Conservation (phyloP, 2,797 vertebrate genomes). For the Argentina silus region DNA sequence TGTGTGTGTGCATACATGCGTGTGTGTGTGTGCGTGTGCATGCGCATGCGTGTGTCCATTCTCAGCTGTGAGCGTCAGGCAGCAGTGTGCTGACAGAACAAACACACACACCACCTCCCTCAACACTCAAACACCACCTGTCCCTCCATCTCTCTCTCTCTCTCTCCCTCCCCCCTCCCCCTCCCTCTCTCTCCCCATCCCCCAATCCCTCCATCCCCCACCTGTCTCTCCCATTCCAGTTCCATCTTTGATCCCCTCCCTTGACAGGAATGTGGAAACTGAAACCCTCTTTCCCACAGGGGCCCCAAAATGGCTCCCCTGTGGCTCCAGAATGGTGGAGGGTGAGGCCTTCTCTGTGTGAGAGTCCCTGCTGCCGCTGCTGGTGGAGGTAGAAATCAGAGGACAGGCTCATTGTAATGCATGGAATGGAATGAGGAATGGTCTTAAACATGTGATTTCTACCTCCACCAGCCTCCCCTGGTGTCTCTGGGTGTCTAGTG, state of each 20-base stretch:
- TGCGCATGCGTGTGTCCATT: slow-evolving; percentile 35
- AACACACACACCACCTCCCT: slow-evolving; percentile 19
- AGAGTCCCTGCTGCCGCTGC: too few relatives aligned
- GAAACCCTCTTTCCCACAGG: neutral
- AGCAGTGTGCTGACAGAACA: slow-evolving; percentile 36
- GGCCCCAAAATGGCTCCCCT: neutral
- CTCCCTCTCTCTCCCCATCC: neutral
- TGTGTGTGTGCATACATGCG: neutral
- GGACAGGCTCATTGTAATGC: too few relatives aligned
- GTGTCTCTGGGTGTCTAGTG: too few relatives aligned
- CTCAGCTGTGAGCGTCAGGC: slow-evolving; percentile 60
- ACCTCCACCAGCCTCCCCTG: too few relatives aligned
- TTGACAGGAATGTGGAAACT: neutral
- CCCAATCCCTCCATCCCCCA: neutral
- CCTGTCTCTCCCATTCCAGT: neutral
- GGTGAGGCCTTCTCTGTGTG: too few relatives aligned
- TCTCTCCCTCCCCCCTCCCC: neutral
- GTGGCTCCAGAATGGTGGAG: neutral
- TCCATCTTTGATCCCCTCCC: neutral
- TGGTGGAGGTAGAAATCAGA: too few relatives aligned
- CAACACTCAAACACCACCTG: slow-evolving; percentile 47
- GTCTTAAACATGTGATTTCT: too few relatives aligned
- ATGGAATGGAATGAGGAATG: too few relatives aligned
- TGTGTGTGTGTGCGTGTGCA: slow-evolving; percentile 9
- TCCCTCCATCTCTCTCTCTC: slow-evolving; percentile 18